Base-by-base conservation (phyloP, 2,797 vertebrate species). In the Myotis planiceps region DNA sequence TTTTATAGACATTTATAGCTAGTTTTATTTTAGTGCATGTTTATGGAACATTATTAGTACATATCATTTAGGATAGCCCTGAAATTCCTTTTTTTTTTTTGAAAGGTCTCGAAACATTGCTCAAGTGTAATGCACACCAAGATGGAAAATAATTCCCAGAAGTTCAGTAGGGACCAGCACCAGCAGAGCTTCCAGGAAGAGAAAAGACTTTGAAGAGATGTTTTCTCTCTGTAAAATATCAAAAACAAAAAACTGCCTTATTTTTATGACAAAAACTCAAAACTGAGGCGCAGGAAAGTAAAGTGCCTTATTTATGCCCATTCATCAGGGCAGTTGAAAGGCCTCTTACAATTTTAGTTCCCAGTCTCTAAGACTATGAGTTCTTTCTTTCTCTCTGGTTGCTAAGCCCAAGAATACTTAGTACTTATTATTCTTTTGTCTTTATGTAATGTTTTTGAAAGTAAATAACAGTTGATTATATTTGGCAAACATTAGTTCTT, bases 401-500 rank as follows among this genome's bases (percentile, higher is more conserved):
- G 23, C 3, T 3, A 16, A 86, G 25, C 5, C 80, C 47, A 86
- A 60, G 39, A 82, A 58, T 39, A 32, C 29, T 63, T 34, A 69
- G 47, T 23, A 51, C 29, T 78, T 72, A 18, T 23, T 66, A 74
- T 82, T 95, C 85, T 89, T 94, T 89, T 82, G 53, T 81, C 80
- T 82, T 94, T 53, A 81, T 0, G 6, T 63, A 93, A 58, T 92
- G 45, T 32, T 88, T 82, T 60, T 76, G 47, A 45, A 82, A 91
- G 47, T 86, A 89, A 86, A 79, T 75, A 93, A 39, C 53, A 60
- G 63, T 76, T 90, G n/a, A 80, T 75, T 81, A 16, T 84, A 89
- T 88, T 96, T 94, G 45, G 79, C 65, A 87, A 97, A 89, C 23
- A 94, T 58, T 86, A 85, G n/a, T 49, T 96, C 66, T 94, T 69